These are phyloP conservation scores for Crocodylus rhombifer DNA, from an alignment of 2,797 vertebrate species.

Conservation along the genomic window DNA sequence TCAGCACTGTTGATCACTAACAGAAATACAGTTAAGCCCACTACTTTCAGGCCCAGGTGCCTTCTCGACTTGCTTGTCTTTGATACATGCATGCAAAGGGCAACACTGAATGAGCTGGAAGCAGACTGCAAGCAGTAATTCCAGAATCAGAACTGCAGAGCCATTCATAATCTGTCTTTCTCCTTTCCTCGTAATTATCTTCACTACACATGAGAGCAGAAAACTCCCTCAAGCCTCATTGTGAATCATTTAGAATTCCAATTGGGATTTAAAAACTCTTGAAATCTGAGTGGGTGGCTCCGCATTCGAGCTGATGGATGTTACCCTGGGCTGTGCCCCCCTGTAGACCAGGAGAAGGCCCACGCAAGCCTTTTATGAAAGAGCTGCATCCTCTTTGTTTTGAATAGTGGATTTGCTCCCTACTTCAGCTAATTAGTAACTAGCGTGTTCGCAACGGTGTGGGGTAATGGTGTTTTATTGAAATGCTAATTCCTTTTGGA, in stretches of 20 bases:
- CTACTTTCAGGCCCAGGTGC: not conserved
- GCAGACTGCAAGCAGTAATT: rapidly evolving
- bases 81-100: not conserved
- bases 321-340: constrained; percentile 46
- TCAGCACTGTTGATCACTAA: not conserved
- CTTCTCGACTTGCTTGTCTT: not conserved
- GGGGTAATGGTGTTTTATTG: constrained; percentile 18
- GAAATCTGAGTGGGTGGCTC: constrained; percentile 67
- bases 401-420: not conserved
- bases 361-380: not conserved
- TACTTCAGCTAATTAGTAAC: constrained; percentile 50
- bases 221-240: constrained; percentile 58
- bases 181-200: constrained; percentile 49
- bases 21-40: not conserved
- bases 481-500: constrained; percentile 45
- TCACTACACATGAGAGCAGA: not conserved
- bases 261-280: constrained; percentile 66
- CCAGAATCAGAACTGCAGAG: constrained; percentile 30
- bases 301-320: constrained; percentile 53
- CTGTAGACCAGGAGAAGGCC: constrained; percentile 44
- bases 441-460: constrained; percentile 22
- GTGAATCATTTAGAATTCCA: constrained; percentile 61
- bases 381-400: not conserved
- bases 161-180: not conserved
- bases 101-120: not conserved